Percentiles rank a stretch among this genome's conserved stretches.
phyloP scores from a whole-genome alignment of 1,140 invertebrate genomes.

The Lineus longissimus region DNA sequence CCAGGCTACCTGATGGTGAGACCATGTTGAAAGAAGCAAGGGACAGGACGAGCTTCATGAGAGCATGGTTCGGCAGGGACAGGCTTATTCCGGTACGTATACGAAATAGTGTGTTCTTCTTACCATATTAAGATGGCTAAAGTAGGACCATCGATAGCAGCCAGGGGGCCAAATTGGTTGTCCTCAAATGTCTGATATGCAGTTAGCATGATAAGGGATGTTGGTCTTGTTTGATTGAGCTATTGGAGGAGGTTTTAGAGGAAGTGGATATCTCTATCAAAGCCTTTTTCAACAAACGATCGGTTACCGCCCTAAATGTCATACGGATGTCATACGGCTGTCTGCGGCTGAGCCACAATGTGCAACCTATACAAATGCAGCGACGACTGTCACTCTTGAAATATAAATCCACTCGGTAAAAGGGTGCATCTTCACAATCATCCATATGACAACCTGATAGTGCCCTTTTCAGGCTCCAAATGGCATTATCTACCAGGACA shows the following conservation, averaged over 20 bases:
- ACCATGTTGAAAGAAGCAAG: slow-evolving; percentile 51
- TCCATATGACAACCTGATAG: not conserved
- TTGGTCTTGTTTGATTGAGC: too few relatives aligned
- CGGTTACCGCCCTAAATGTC: too few relatives aligned
- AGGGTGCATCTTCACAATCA: not conserved
- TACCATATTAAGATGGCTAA: not conserved
- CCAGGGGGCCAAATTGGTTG: not conserved
- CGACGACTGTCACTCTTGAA: not conserved
- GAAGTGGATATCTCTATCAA: too few relatives aligned
- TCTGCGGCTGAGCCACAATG: too few relatives aligned
- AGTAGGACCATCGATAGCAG: not conserved
- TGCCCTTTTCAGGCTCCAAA: not conserved
- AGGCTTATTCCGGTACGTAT: slow-evolving; percentile 1
- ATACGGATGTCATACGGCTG: too few relatives aligned
- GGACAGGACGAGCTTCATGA: slow-evolving; percentile 30
- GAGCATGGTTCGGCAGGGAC: not conserved
- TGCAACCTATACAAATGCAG: not conserved
- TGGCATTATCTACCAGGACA: not conserved
- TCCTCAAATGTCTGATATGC: too few relatives aligned
- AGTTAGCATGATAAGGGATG: too few relatives aligned
- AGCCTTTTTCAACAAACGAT: too few relatives aligned
- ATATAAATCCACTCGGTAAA: not conserved
- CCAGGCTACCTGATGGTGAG: slow-evolving; percentile 2
- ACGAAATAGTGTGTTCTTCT: not conserved
- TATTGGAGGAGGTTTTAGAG: too few relatives aligned